Evolutionary conservation across 2,113 vertebrate genomes (phyloP), one percentile per base, ranked within the genome.

Genomic region (Platichthys stellatus): DNA sequence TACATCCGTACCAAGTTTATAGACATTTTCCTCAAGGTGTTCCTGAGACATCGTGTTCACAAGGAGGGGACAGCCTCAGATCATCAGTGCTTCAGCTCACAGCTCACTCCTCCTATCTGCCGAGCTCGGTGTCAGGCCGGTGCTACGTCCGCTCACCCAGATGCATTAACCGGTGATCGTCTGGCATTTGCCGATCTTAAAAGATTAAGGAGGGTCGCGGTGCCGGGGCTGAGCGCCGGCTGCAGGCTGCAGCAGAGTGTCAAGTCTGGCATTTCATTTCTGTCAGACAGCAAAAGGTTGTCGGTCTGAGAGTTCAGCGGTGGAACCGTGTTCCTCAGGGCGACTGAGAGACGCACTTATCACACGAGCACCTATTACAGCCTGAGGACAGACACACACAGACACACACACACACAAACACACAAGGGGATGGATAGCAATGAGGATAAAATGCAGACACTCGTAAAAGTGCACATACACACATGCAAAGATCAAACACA

Each of bases 341-440:
- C 35, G 35, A 38, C 8, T 38, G 35, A 38, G 63, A 57, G 63
- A 31, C 45, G 18, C 67, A 76, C 78, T 81, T 86, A 79, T 83
- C 81, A 78, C 78, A 66, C 54, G 20, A 31, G 69, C 72, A 61
- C 68, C 76, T 79, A 73, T 86, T 86, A 82, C 72, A 72, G 70
- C 72, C 75, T 1, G 21, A 11, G 45, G 28, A 74, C 11, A 63
- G 60, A 59, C 47, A 69, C 49, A 31, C 53, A 53, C 40, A 77
- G 53, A 74, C 13, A 60, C 58, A 47, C 53, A 63, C 31, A 63
- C 28, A 77, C 59, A 74, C 23, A 77, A 53, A 74, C 13, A 60
- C 58, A 47, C 53, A 1, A 31, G 6, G 31, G 31, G 31, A 63
- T 15, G 35, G 35, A 38, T 38, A 10, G 35, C 35, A 38, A 38